phyloP scores from a whole-genome alignment of 1,140 invertebrate species.

The Anthonomus grandis region DNA sequence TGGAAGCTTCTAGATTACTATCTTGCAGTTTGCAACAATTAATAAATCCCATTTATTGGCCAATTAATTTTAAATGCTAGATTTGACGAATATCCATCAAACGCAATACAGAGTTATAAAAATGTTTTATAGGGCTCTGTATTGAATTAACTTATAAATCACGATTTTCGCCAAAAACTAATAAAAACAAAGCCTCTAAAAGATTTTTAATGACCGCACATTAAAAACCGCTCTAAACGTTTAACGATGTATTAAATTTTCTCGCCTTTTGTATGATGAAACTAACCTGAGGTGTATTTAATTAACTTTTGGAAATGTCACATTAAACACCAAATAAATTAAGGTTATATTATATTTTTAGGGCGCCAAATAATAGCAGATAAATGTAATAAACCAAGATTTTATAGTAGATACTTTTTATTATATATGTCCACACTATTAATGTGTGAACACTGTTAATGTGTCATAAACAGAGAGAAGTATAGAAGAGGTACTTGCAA shows the following conservation, averaged over 20 bases:
- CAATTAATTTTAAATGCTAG: no score
- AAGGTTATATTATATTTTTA: background rate
- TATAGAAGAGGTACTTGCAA: no score
- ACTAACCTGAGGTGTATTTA: constrained; percentile 13
- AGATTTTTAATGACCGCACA: constrained; percentile 15
- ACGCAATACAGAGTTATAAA: no score
- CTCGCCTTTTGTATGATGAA: constrained; percentile 14
- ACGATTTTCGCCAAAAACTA: constrained; percentile 14
- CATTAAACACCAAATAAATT: constrained; percentile 11
- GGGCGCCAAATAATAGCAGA: constrained; percentile 5
- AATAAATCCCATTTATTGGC: no score
- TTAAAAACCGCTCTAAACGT: constrained; percentile 22
- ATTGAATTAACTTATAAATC: constrained; percentile 23
- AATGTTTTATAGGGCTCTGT: constrained; percentile 9
- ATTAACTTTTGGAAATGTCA: constrained; percentile 10
- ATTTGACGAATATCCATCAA: no score
- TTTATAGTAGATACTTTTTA: background rate
- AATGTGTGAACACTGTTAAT: background rate
- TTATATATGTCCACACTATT: background rate
- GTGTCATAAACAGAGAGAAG: no score
- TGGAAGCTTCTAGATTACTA: no score
- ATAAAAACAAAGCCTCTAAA: constrained; percentile 19
- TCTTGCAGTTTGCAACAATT: no score
- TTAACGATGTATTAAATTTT: constrained; percentile 20
- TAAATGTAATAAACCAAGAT: background rate